Base-by-base conservation (phyloP, 2,797 vertebrate genomes). In the Lutra lutra region DNA sequence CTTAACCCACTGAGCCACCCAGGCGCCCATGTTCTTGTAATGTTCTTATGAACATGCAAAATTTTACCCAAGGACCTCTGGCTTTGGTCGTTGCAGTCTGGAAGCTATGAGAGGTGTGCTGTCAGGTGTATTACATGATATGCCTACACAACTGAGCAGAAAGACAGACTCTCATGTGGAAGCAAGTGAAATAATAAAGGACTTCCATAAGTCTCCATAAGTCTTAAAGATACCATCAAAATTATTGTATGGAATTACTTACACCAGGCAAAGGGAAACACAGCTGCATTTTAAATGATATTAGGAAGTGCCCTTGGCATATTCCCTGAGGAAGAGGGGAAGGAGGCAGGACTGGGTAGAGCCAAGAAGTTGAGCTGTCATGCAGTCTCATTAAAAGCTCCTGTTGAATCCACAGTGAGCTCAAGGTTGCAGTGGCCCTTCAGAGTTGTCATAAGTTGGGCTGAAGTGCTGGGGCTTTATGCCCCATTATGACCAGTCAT, bases 211-310 rank as follows among this genome's bases (percentile, higher is more conserved):
- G 38, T 97, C 94, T 97, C 58, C 54, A 0, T 21, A 77, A 86
- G 51, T 97, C 92, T 97, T 95, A 91, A 89, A 86, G 92, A 95
- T 91, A 29, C 64, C 96, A 95, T 91, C 84, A 93, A 70, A 91
- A 86, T 96, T 96, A 78, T 91, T 97, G 85, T 72, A 84, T 90
- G 62, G 58, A 86, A 86, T 89, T 85, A 27, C n/a, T 83, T 87
- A 78, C 32, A 78, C 43, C 32, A 95, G 90, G 92, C 23, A 88
- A 80, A 93, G 87, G 78, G 92, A 95, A 95, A 78, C 70, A 91
- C 90, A 97, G 80, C 92, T 97, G 92, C 29, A 29, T 92, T 96
- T 97, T 95, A 80, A 64, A 91, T 92, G 77, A 96, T 90, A 92
- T 72, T 13, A 54, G 21, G 23, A 64, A 64, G 62, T 64, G 14